Conservation (phyloP, 2,113 vertebrate species). For the Willisornis vidua region DNA sequence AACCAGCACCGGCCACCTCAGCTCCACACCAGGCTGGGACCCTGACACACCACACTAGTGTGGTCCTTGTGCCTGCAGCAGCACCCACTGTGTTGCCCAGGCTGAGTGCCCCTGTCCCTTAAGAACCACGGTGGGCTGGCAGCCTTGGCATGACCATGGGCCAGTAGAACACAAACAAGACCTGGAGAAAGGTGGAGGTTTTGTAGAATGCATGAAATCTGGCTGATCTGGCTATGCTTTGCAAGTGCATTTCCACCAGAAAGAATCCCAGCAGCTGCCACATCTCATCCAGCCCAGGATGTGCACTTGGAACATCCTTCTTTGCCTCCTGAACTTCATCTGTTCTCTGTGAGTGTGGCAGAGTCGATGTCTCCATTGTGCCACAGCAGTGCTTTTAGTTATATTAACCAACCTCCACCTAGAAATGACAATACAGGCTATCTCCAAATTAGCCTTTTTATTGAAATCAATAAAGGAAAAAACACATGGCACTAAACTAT, state of each 20-base stretch:
- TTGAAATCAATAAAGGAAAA: slow-evolving; percentile 72
- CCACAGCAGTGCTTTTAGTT: neutral
- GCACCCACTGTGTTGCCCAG: rapidly evolving
- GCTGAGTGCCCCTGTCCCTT: rapidly evolving
- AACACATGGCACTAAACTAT: slow-evolving; percentile 52
- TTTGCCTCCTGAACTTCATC: neutral
- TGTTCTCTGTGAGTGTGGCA: neutral
- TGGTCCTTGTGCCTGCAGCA: neutral
- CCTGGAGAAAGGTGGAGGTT: neutral
- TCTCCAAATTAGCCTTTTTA: slow-evolving; percentile 77
- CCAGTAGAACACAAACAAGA: rapidly evolving
- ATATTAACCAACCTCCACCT: slow-evolving; percentile 19
- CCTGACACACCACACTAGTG: rapidly evolving
- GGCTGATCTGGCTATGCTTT: neutral
- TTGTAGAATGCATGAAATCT: neutral
- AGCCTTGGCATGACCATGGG: rapidly evolving
- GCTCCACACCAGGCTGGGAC: rapidly evolving
- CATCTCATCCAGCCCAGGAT: neutral
- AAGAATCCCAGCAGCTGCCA: neutral
- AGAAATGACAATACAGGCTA: slow-evolving; percentile 56
- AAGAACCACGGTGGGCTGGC: rapidly evolving
- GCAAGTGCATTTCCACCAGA: neutral
- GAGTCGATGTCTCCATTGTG: neutral
- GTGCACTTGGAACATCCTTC: neutral
- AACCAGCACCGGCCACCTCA: rapidly evolving